Conservation (phyloP, 2,113 vertebrate species). For the Melanerpes aurifrons region DNA sequence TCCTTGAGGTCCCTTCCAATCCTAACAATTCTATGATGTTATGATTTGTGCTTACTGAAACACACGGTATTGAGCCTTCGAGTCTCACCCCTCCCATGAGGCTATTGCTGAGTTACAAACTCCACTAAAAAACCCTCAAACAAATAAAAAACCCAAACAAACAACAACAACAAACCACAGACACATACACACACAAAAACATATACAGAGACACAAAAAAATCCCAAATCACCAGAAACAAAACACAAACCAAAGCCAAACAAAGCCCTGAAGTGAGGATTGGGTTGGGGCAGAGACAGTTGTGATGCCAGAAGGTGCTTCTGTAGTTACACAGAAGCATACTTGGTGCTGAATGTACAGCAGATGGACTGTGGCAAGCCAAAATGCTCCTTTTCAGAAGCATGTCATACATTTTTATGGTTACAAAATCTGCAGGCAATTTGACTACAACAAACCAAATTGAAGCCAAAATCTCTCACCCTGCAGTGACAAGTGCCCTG, state of each 20-base stretch:
- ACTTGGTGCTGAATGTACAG: background rate
- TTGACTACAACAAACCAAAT: background rate
- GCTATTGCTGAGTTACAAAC: background rate
- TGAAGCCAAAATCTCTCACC: background rate
- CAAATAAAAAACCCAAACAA: too few species aligned
- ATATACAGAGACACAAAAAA: background rate
- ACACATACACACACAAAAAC: background rate
- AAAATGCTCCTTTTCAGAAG: conserved; percentile 4
- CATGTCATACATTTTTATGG: background rate
- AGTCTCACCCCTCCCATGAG: background rate
- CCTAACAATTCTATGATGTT: too few species aligned
- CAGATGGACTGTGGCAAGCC: background rate
- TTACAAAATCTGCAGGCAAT: background rate
- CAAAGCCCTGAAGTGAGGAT: background rate
- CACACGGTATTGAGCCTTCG: background rate
- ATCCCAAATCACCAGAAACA: background rate
- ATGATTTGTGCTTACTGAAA: background rate
- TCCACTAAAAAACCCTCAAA: background rate
- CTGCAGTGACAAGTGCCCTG: background rate
- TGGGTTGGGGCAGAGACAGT: background rate
- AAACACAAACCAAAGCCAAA: background rate
- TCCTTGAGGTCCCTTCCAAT: too few species aligned
- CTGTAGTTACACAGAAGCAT: background rate
- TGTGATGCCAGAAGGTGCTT: background rate
- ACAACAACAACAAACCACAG: background rate